Base-by-base conservation (phyloP, 2,888 invertebrate genomes). In the Eremobia ochroleuca region DNA sequence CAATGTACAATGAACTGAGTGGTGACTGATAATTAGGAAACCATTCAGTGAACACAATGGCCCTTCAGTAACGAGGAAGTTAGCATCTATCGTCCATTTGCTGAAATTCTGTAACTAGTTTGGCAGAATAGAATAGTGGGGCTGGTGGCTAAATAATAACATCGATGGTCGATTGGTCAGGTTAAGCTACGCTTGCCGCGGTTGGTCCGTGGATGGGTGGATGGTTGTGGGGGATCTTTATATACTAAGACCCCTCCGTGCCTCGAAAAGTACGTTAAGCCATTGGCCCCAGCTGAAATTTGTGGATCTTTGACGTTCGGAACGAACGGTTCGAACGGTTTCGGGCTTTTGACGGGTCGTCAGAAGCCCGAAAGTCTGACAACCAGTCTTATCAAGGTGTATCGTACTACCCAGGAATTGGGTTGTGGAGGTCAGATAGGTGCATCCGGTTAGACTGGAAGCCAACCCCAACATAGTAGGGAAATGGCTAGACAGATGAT, bases 11-110 rank as follows among this genome's bases (percentile, higher is more conserved):
- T 61, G 25, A 34, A 61, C 34, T 28, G 28, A 72, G 13, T 28
- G n/a, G 43, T 62, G 73, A 37, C 73, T 62, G 61, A 73, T 77
- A 81, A 81, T 81, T 77, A 73, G 77, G 61, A 72, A 77, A 28
- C 52, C 43, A 72, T 72, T 77, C 61, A 52, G 34, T 28, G 61
- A 31, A 62, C 25, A 73, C 52, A 73, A 40, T 81, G 81, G 62
- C 68, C 61, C 69, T 81, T 76, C 58, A 34, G 61, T 67, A 13
- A 68, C n/a, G 15, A 40, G 6, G 64, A 67, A 34, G 70, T 58
- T 82, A 31, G n/a, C 31, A 40, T 49, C 6, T 28, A 34, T 34
- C 15, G 31, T 37, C 8, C 31, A 61, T 37, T 72, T 68, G 28
- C 15, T 43, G 15, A 34, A 25, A 61, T 61, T 61, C 13, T 34